Evolutionary conservation across 2,888 invertebrate species (phyloP), one percentile per base, ranked within the genome.

Genomic region (Yponomeuta sedellus): DNA sequence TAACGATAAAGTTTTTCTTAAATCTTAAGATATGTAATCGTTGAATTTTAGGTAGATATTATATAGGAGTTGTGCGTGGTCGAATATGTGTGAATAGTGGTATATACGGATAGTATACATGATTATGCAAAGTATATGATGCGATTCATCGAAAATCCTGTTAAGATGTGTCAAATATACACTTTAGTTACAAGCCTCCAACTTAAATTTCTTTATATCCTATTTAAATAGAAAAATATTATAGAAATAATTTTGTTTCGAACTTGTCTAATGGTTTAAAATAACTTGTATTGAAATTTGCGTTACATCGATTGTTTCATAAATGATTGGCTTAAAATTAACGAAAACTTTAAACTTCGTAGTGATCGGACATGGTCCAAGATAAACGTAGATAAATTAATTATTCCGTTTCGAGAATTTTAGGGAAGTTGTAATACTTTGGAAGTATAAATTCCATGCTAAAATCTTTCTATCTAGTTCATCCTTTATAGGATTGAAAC

Each of bases 221-320:
- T 58, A 22, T n/a, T 58, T 58, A 58, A 58, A 58, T 58, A 19
- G 10, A 58, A 58, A 58, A 58, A 58, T 58, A 20, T 58, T 58
- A 19, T 52, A 52, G 3, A 20, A 20, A 58, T 19, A n/a, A 19
- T n/a, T 58, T 20, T 58, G 58, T n/a, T 58, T 22, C 12, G 1
- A 52, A 52, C 44, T 57, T n/a, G n/a, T 57, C 19, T 0, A 57
- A n/a, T 57, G 1, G 8, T 34, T 34, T 34, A 34, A 34, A 34
- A 34, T 5, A 34, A 5, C 34, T 34, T 34, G 34, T 34, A 34
- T 34, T 34, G 34, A 63, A 61, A 57, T 65, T 70, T 71, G 67
- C 68, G 69, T 70, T 70, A 69, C 64, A 68, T 67, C 67, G 68
- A 70, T 44, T 56, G 61, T 58, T 66, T 20, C 59, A 64, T 56